Evolutionary conservation across 2,797 vertebrate species (phyloP), one percentile per base, ranked within the genome.

Genomic region (Sebastes umbrosus): DNA sequence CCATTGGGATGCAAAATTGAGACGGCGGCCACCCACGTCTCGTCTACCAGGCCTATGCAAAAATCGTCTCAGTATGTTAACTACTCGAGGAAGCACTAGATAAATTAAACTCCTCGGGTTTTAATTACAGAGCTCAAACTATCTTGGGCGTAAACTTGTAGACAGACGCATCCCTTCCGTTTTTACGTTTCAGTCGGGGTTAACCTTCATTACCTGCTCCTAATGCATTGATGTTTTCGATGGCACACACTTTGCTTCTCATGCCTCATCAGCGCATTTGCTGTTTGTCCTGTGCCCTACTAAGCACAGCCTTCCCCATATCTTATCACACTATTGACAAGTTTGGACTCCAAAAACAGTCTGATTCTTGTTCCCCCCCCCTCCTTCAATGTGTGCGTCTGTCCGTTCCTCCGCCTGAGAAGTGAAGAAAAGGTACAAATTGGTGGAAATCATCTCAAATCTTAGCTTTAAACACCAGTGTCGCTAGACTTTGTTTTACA

Each of bases 31-130:
- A 52, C 55, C 39, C 31, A 65, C 20, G 29, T 87, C 52, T 79
- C 5, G 34, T 88, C 69, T 86, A 76, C 77, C 52, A 70, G 86
- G 90, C 85, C 90, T 93, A 92, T 94, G 91, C 91, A 93, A 94
- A 88, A 89, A 72, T 74, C 12, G 13, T 84, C 73, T 90, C 86
- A 27, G 76, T 85, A 24, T 34, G 36, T 66, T 13, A 75, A 74
- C 43, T 20, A n/a, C 57, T 79, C 18, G 10, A 80, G 77, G 75
- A 90, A 75, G 88, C 68, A 64, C 76, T 73, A 39, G 55, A 64
- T 84, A 62, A 77, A 67, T 58, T 5, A 65, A 88, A 69, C 74
- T 82, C 62, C 65, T 67, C 3, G 1, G 29, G 64, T 87, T 87
- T 72, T 72, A 77, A 65, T 86, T 29, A 29, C 66, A 70, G 31